Conservation (phyloP, 2,113 vertebrate species). For the Oncorhynchus keta region DNA sequence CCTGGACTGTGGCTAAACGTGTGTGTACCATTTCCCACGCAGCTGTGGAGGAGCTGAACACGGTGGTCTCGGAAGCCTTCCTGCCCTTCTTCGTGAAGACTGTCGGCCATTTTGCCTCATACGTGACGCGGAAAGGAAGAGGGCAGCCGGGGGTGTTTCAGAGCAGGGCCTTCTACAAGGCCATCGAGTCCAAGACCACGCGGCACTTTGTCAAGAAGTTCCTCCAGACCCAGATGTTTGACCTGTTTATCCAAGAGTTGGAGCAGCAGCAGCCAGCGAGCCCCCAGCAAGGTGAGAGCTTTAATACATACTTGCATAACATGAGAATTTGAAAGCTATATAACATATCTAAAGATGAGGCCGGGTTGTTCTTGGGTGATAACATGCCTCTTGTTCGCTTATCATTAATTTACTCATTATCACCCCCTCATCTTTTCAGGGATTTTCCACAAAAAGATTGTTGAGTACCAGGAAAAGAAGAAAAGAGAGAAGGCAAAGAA, state of each 20-base stretch:
- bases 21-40: slow-evolving; percentile 14
- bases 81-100: slow-evolving; percentile 87
- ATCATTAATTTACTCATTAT: neutral
- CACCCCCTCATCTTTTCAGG: slow-evolving; percentile 54
- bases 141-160: slow-evolving; percentile 73
- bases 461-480: slow-evolving; percentile 79
- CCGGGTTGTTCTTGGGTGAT: neutral
- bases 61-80: slow-evolving; percentile 84
- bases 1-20: neutral
- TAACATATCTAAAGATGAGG: neutral
- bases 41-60: slow-evolving; percentile 86
- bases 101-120: slow-evolving; percentile 81
- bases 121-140: slow-evolving; percentile 66
- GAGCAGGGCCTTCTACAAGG: slow-evolving; percentile 84
- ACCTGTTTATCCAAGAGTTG: slow-evolving; percentile 89
- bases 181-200: slow-evolving; percentile 76
- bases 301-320: too few relatives aligned
- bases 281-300: slow-evolving; percentile 78
- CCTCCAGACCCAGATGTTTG: slow-evolving; percentile 92
- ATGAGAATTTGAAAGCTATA: neutral
- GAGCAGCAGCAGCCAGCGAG: slow-evolving; percentile 80
- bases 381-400: too few relatives aligned
- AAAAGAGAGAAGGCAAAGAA: slow-evolving; percentile 75
- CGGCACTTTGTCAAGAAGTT: slow-evolving; percentile 88
- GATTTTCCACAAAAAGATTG: slow-evolving; percentile 84